Percentiles rank a stretch among this genome's conserved stretches.
Conservation (phyloP, 2,888 invertebrate genomes). For the Nebria brevicollis region DNA sequence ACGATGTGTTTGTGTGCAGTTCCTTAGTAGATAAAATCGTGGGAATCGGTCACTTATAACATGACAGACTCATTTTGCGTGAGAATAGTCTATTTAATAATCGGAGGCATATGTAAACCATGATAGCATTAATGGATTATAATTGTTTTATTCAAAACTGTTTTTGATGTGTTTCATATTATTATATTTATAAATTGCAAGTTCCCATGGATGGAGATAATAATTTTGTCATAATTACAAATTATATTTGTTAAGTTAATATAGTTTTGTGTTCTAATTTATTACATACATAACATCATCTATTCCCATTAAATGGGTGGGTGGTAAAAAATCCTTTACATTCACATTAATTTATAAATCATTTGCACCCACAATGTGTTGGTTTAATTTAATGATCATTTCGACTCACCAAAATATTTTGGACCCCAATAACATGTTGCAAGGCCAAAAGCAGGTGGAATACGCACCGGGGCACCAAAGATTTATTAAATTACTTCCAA, state of each 20-base stretch:
- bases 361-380: not conserved
- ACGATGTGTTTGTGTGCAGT: slow-evolving; percentile 11
- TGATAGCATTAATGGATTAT: not conserved
- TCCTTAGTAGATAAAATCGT: slow-evolving; percentile 12
- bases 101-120: slow-evolving; percentile 2
- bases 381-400: not conserved
- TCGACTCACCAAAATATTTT: not conserved
- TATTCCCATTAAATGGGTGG: too few species aligned
- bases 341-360: not conserved
- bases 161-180: not conserved
- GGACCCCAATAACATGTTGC: slow-evolving; percentile 19
- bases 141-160: not conserved
- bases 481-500: slow-evolving; percentile 29
- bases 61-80: not conserved
- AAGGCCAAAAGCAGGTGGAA: slow-evolving; percentile 23
- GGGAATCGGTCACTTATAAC: not conserved
- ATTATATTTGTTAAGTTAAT: too few species aligned
- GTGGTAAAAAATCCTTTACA: not conserved
- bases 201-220: too few species aligned
- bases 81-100: not conserved
- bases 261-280: too few species aligned
- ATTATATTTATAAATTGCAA: too few species aligned
- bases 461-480: slow-evolving; percentile 8
- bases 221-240: too few species aligned
- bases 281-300: too few species aligned